phyloP scores from a whole-genome alignment of 1,140 invertebrate species.

The Megathymus violae region DNA sequence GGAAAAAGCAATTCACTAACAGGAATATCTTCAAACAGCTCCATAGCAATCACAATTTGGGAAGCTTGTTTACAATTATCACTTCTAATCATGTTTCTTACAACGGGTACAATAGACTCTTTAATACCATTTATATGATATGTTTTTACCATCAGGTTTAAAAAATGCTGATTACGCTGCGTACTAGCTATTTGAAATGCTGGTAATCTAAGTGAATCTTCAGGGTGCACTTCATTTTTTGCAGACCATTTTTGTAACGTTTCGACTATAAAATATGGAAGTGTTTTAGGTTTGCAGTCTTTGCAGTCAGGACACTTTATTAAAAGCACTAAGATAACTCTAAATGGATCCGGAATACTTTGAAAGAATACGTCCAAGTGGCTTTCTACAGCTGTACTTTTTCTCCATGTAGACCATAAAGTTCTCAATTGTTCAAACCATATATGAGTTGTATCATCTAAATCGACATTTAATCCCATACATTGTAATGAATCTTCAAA shows the following conservation, averaged over 20 bases:
- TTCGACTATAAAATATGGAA: slow-evolving; percentile 73
- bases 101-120: slow-evolving; percentile 61
- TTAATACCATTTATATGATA: slow-evolving; percentile 66
- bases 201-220: slow-evolving; percentile 64
- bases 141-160: slow-evolving; percentile 64
- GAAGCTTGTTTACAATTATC: slow-evolving; percentile 84
- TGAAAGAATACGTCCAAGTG: slow-evolving; percentile 60
- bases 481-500: slow-evolving; percentile 64
- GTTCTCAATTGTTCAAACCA: slow-evolving; percentile 66
- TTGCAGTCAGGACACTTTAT: slow-evolving; percentile 72
- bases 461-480: slow-evolving; percentile 63
- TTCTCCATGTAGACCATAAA: slow-evolving; percentile 76
- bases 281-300: slow-evolving; percentile 73
- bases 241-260: slow-evolving; percentile 64
- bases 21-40: slow-evolving; percentile 86
- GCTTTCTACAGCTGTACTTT: slow-evolving; percentile 57
- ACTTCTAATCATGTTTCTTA: slow-evolving; percentile 70
- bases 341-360: slow-evolving; percentile 54
- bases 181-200: slow-evolving; percentile 69
- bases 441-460: slow-evolving; percentile 50
- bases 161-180: slow-evolving; percentile 70
- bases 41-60: slow-evolving; percentile 85
- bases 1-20: slow-evolving; percentile 88
- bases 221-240: slow-evolving; percentile 43
- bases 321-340: slow-evolving; percentile 61